Evolutionary conservation across 2,113 vertebrate species (phyloP).

Genomic region (Chlamydotis undulata): DNA sequence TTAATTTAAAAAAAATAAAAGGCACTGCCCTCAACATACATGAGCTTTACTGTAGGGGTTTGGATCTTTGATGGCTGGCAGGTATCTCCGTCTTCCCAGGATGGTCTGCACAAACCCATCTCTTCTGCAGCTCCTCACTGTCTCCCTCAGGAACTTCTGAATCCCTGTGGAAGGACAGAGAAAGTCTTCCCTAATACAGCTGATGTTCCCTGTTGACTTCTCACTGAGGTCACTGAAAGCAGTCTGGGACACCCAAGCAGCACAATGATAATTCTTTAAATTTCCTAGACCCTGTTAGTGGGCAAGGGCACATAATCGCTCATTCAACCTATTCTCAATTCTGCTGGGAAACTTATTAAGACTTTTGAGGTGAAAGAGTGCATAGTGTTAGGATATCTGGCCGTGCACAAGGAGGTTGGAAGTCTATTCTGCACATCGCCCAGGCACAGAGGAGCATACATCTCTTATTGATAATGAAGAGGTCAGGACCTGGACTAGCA

Average conservation of each 20-base stretch:
- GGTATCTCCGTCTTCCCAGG: conserved; percentile 89
- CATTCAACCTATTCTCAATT: not conserved
- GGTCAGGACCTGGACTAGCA: not conserved
- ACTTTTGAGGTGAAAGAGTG: not conserved
- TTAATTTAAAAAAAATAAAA: no score
- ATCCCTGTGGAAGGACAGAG: conserved; percentile 82
- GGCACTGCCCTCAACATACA: conserved; percentile 70
- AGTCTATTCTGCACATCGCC: not conserved
- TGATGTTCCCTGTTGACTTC: not conserved
- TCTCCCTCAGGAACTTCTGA: conserved; percentile 87
- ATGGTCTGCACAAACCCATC: conserved; percentile 92
- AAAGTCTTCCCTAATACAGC: not conserved
- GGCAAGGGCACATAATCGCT: not conserved
- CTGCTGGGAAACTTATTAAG: not conserved
- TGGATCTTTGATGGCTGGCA: conserved; percentile 88
- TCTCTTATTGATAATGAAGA: not conserved
- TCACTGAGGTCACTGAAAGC: not conserved
- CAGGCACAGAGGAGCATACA: not conserved
- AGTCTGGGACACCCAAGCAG: not conserved
- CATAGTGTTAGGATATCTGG: not conserved
- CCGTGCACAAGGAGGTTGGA: not conserved
- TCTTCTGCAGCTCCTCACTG: conserved; percentile 87
- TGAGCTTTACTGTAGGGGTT: conserved; percentile 89
- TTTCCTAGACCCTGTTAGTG: not conserved
- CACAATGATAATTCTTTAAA: not conserved